phyloP scores from a whole-genome alignment of 2,113 vertebrate species.

The Empidonax traillii region DNA sequence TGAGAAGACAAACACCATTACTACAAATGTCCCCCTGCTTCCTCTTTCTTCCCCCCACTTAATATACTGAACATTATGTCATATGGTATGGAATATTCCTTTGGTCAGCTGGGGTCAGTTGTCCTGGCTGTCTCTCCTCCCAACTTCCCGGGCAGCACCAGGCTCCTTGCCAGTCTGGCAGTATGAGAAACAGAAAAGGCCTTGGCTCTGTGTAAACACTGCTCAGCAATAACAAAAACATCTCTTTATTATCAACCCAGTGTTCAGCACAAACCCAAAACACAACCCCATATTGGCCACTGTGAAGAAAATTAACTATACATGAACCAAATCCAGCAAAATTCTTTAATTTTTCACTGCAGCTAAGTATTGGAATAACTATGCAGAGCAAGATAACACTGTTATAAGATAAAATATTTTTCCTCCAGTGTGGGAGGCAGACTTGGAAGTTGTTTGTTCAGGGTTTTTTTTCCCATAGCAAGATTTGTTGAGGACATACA shows the following conservation, averaged over 20 bases:
- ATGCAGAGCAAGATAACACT: background rate
- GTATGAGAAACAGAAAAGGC: background rate
- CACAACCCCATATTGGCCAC: rapidly evolving
- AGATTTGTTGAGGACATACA: background rate
- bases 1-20: rapidly evolving
- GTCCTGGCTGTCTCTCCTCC: background rate
- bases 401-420: background rate
- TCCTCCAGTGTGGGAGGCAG: background rate
- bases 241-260: background rate
- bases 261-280: background rate
- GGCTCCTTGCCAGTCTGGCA: rapidly evolving
- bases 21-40: background rate
- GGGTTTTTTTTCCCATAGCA: background rate
- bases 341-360: background rate
- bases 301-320: background rate
- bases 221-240: background rate
- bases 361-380: background rate
- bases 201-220: background rate
- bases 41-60: rapidly evolving
- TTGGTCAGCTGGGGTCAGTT: background rate
- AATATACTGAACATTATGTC: no score
- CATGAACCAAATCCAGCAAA: background rate
- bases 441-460: background rate
- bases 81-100: background rate
- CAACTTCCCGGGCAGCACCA: rapidly evolving